Conservation (phyloP, 2,113 vertebrate genomes). For the Tetraodon nigroviridis region DNA sequence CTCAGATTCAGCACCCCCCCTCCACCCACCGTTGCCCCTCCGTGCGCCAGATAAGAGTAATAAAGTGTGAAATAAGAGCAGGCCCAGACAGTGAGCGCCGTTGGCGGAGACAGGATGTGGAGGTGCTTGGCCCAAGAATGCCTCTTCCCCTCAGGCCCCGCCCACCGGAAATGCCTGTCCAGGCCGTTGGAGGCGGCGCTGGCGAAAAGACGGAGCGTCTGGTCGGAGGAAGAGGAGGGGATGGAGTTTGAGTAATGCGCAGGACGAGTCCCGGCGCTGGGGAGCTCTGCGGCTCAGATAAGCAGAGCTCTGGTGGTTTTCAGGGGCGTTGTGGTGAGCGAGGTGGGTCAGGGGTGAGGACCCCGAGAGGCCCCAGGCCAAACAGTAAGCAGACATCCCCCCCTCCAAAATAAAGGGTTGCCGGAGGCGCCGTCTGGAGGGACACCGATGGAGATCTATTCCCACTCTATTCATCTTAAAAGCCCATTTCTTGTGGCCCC, state of each 20-base stretch:
- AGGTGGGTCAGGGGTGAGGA: conserved; percentile 43
- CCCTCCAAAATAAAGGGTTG: conserved; percentile 32
- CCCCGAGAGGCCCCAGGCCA: conserved; percentile 42
- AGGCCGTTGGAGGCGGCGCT: conserved; percentile 40
- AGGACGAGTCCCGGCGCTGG: conserved; percentile 17
- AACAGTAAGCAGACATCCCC: conserved; percentile 46
- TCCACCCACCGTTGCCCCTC: no score
- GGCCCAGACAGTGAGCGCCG: conserved; percentile 41
- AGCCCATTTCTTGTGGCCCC: conserved; percentile 29
- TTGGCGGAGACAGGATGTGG: conserved; percentile 68
- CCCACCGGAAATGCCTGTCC: conserved; percentile 75
- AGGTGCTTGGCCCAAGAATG: conserved; percentile 72
- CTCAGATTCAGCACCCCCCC: conserved; percentile 16
- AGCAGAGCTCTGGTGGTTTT: conserved; percentile 51
- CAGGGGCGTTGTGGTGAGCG: conserved; percentile 40
- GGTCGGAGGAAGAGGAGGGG: conserved; percentile 31
- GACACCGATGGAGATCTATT: conserved; percentile 27
- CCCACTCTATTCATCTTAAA: conserved; percentile 45
- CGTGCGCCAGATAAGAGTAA: conserved; percentile 1
- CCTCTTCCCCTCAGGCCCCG: conserved; percentile 54
- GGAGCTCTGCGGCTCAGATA: conserved; percentile 41
- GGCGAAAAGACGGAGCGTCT: conserved; percentile 35
- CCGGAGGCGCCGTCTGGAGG: conserved; percentile 9
- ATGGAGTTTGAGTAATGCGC: conserved; percentile 37
- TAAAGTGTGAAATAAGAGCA: conserved; percentile 22